phyloP scores from a whole-genome alignment of 2,113 vertebrate species.

The Rhabdomys dilectus region DNA sequence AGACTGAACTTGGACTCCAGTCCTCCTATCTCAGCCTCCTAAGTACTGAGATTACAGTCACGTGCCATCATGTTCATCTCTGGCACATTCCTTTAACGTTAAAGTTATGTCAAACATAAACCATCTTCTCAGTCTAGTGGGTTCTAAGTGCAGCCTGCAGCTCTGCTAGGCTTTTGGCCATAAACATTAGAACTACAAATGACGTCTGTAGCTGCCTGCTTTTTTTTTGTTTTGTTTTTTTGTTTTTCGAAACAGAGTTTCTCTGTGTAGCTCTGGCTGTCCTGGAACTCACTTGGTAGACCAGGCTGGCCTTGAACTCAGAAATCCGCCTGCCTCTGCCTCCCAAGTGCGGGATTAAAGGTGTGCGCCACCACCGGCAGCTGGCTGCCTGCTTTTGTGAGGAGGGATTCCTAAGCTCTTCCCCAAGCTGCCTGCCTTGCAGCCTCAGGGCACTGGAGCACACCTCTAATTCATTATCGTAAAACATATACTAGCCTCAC shows the following conservation, averaged over 20 bases:
- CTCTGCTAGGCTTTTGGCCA: accelerated
- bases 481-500: too few relatives aligned
- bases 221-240: too few relatives aligned
- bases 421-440: background rate
- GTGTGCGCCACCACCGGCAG: too few relatives aligned
- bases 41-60: background rate
- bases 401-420: background rate
- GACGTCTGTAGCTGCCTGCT: background rate
- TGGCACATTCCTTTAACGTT: accelerated
- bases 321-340: too few relatives aligned
- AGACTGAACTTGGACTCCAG: too few relatives aligned
- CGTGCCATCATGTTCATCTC: background rate
- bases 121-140: accelerated
- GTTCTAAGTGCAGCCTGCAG: background rate
- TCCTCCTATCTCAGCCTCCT: background rate
- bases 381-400: background rate
- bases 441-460: background rate
- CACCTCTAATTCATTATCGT: background rate
- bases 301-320: too few relatives aligned
- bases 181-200: background rate
- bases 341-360: too few relatives aligned
- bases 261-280: too few relatives aligned
- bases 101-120: background rate
- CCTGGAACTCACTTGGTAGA: too few relatives aligned
- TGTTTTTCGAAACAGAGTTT: too few relatives aligned